Base-by-base conservation (phyloP, 92 coral and sea anemone species). In the Bergia puertoricense region DNA sequence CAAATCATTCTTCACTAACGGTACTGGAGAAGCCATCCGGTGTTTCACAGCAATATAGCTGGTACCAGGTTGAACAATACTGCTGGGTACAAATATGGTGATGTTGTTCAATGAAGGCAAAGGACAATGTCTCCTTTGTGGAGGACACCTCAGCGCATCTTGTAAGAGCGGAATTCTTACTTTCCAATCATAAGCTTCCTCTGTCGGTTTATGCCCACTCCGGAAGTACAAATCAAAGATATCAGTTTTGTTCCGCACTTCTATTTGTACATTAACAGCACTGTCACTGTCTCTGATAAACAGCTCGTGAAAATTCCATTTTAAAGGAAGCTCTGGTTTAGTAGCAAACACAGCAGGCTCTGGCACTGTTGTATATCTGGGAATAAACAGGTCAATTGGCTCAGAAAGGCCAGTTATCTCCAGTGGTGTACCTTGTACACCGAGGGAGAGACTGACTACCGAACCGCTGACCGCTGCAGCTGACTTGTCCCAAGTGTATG, bases 1-100 rank as follows among this genome's bases (percentile, higher is more conserved):
- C 3, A 92, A 66, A n/a, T 92, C 93, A 42, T 90, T 62, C 69
- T 62, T 62, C 0, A 7, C 69, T 22, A 18, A 18, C n/a, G n/a
- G 89, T 40, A 57, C 51, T 15, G 96, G 96, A 74, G 78, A 39
- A 74, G 0, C 48, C 10, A 15, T 42, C 22, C 2, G 5, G 16
- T 38, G 9, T 15, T 39, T 74, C 22, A 74, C 39, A 39, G 44
- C 78, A 39, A 74, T 20, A 20, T 74, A 74, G 45, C 78, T 74
- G 22, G 15, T 13, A 8, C 78, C 78, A 6, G 78, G 18, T 18
- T 39, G 42, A 15, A 74, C 40, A 72, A 72, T 72, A 14, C 76
- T 74, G 48, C 78, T 74, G 78, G 78, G 48, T 74, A 74, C 18
- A 74, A 74, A 74, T 39, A 74, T 4, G 16, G 44, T 43, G 74